Evolutionary conservation across 2,113 vertebrate genomes (phyloP).

Genomic region (Caranx melampygus): DNA sequence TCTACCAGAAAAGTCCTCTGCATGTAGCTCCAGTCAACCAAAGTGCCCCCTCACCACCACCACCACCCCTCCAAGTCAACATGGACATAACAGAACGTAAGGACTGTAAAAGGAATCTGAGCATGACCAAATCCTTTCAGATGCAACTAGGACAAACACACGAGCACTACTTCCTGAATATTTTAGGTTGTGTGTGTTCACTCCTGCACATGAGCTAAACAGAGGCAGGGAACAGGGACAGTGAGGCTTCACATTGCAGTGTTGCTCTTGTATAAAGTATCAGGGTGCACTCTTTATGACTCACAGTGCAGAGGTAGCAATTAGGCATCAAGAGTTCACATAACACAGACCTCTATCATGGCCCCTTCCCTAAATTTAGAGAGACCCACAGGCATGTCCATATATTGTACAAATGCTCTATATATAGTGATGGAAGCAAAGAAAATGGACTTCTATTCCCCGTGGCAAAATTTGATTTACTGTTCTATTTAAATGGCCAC

Average conservation of each 20-base stretch:
- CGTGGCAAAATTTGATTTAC: slow-evolving; percentile 74
- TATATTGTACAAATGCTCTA: slow-evolving; percentile 56
- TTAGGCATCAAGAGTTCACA: slow-evolving; percentile 47
- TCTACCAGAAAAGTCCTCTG: slow-evolving; percentile 38
- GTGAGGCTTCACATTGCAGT: slow-evolving; percentile 1
- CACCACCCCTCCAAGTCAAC: slow-evolving; percentile 4
- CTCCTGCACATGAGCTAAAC: slow-evolving; percentile 44
- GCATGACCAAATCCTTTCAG: slow-evolving; percentile 54
- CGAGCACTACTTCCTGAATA: slow-evolving; percentile 63
- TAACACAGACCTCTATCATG: slow-evolving; percentile 41
- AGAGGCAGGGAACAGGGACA: slow-evolving; percentile 10
- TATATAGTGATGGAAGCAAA: slow-evolving; percentile 53
- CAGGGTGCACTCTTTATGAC: slow-evolving; percentile 29
- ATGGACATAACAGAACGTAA: slow-evolving; percentile 48
- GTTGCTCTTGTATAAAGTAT: slow-evolving; percentile 43
- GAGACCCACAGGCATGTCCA: slow-evolving; percentile 57
- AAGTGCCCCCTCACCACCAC: neutral
- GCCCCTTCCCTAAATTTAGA: slow-evolving; percentile 45
- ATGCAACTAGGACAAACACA: slow-evolving; percentile 68
- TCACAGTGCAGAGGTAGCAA: slow-evolving; percentile 40
- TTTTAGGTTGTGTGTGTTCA: slow-evolving; percentile 58
- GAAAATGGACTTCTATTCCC: slow-evolving; percentile 62
- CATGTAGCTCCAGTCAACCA: slow-evolving; percentile 29
- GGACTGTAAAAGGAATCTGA: slow-evolving; percentile 42
- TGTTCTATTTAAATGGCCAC: slow-evolving; percentile 67